Conservation (phyloP, 2,113 vertebrate genomes). For the Glaucidium brasilianum region DNA sequence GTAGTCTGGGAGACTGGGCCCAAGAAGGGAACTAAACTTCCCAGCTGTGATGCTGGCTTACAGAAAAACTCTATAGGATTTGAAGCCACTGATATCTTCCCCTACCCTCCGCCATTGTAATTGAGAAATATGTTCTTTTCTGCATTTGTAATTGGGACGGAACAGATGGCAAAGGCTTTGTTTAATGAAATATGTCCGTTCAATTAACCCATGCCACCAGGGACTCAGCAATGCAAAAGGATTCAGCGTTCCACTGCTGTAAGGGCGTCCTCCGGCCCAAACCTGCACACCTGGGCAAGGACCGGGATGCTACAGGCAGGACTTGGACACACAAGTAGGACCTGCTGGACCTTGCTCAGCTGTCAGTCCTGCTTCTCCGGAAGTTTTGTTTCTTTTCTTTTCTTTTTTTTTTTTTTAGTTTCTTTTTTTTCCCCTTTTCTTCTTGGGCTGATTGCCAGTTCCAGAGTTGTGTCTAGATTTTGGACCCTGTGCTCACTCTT, state of each 20-base stretch:
- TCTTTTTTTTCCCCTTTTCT: no score
- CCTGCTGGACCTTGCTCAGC: background rate
- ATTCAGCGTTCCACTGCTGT: background rate
- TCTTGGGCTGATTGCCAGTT: background rate
- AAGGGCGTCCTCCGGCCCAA: background rate
- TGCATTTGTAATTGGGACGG: conserved; percentile 55
- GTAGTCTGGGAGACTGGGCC: background rate
- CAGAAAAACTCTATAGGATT: conserved; percentile 18
- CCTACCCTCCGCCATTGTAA: background rate
- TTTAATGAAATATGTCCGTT: conserved; percentile 80
- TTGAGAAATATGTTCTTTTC: conserved; percentile 63
- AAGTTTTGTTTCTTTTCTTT: background rate
- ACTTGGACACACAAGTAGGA: background rate
- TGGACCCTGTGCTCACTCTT: background rate
- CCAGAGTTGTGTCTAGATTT: background rate
- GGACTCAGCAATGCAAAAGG: conserved; percentile 36
- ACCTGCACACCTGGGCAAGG: background rate
- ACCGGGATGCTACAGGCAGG: rapidly evolving
- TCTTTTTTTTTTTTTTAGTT: no score
- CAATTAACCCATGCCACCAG: conserved; percentile 64
- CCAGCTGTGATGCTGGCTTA: background rate
- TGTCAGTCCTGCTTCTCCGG: background rate
- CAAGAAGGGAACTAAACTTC: background rate
- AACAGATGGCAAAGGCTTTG: conserved; percentile 71
- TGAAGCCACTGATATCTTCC: conserved; percentile 9